Conservation (phyloP, 2,113 vertebrate genomes). For the Mixornis gularis region DNA sequence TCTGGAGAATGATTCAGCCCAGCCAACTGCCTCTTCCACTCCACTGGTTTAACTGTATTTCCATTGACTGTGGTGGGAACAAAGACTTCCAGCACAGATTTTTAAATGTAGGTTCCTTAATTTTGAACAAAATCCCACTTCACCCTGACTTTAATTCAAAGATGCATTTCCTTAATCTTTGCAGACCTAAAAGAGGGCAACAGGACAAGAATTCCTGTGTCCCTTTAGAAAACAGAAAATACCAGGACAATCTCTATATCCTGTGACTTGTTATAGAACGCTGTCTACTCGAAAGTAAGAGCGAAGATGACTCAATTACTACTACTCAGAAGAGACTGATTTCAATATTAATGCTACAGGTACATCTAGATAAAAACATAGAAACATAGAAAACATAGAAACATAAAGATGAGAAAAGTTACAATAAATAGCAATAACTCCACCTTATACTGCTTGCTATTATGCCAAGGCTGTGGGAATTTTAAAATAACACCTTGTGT, state of each 20-base stretch:
- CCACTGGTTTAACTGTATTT: not conserved
- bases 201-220: not conserved
- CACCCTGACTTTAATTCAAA: not conserved
- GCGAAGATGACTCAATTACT: not conserved
- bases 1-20: not conserved
- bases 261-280: not conserved
- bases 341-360: not conserved
- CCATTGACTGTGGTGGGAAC: not conserved
- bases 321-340: not conserved
- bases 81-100: not conserved
- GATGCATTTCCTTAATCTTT: not conserved
- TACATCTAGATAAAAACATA: not conserved
- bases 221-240: not conserved
- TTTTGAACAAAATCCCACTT: not conserved
- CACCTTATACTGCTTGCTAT: not conserved
- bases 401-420: not conserved
- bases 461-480: not conserved
- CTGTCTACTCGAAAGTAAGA: not conserved
- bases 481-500: not conserved
- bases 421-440: not conserved
- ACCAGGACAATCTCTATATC: not conserved
- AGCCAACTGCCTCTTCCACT: not conserved
- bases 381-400: not conserved
- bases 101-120: not conserved
- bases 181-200: not conserved